Conservation (phyloP, 1,140 invertebrate genomes). For the Saxidomus purpurata region DNA sequence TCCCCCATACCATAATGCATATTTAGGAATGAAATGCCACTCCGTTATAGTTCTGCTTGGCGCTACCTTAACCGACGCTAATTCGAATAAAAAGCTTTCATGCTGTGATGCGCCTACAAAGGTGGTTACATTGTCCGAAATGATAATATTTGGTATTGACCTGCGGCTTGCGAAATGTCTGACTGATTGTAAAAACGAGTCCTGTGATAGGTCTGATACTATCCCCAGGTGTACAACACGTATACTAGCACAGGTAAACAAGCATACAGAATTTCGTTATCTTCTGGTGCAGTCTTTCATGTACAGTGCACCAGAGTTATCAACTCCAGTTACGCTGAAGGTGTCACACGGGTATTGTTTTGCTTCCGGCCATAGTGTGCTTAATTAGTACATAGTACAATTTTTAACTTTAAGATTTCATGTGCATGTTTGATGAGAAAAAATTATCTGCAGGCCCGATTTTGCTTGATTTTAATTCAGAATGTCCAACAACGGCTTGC, state of each 20-base stretch:
- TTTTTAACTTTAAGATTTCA: too few relatives aligned
- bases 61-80: background rate
- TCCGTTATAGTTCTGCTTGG: background rate
- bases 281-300: background rate
- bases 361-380: too few relatives aligned
- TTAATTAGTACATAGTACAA: too few relatives aligned
- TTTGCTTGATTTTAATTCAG: too few relatives aligned
- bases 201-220: background rate
- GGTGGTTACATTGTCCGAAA: constrained; percentile 57
- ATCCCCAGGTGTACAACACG: constrained; percentile 43
- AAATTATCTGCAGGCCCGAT: too few relatives aligned
- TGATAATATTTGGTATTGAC: constrained; percentile 51
- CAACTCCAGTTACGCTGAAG: constrained; percentile 60
- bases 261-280: background rate
- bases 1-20: constrained; percentile 86
- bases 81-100: too few relatives aligned
- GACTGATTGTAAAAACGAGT: constrained; percentile 36
- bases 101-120: constrained; percentile 13
- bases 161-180: constrained; percentile 35
- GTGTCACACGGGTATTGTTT: too few relatives aligned
- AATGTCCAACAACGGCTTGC: too few relatives aligned
- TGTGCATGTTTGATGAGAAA: too few relatives aligned
- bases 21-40: constrained; percentile 54
- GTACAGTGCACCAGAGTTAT: constrained; percentile 64
- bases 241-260: too few relatives aligned